These are phyloP conservation scores for Vireo altiloquus DNA, from an alignment of 2,113 vertebrate species.

Conservation along the genomic window DNA sequence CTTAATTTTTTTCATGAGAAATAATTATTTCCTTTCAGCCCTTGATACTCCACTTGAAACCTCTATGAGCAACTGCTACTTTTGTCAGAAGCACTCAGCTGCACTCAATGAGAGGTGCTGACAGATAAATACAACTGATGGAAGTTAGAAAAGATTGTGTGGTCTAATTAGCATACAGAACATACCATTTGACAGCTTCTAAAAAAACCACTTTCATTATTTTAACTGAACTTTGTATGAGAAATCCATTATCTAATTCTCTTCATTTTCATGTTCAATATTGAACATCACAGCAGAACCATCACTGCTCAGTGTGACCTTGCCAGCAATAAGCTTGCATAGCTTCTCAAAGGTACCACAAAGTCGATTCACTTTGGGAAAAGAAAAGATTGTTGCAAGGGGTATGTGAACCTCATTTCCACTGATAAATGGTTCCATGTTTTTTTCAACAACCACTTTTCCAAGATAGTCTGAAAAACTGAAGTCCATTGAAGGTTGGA, in stretches of 20 bases:
- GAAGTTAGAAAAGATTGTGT: not conserved
- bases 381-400: slow-evolving; percentile 76
- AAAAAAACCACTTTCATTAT: not conserved
- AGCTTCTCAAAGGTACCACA: slow-evolving; percentile 75
- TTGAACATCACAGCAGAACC: slow-evolving; percentile 70
- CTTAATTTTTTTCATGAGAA: not conserved
- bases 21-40: not conserved
- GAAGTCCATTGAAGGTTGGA: not conserved
- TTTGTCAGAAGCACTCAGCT: not conserved
- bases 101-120: not conserved
- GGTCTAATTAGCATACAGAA: not conserved
- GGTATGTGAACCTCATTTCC: slow-evolving; percentile 76
- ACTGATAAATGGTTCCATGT: slow-evolving; percentile 44
- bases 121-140: too few species aligned
- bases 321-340: slow-evolving; percentile 63
- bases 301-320: slow-evolving; percentile 73
- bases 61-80: not conserved
- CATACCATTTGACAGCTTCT: not conserved
- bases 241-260: not conserved
- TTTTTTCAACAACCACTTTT: not conserved
- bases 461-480: not conserved
- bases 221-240: not conserved
- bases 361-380: slow-evolving; percentile 75
- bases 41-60: not conserved
- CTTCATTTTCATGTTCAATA: not conserved